Conservation (phyloP, 2,888 invertebrate species). For the Metallyticus violacea region DNA sequence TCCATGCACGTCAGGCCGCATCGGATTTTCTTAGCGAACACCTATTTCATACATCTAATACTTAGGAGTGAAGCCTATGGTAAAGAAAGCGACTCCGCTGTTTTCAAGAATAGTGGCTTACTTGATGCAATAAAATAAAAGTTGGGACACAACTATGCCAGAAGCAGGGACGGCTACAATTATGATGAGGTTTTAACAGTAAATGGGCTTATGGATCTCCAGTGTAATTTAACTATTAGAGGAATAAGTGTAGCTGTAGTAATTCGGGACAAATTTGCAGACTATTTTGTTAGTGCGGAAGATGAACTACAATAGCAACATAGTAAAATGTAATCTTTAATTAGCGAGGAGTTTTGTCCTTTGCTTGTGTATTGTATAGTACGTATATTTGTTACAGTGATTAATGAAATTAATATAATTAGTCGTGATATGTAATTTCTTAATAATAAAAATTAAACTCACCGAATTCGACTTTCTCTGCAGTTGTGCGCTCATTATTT, state of each 20-base stretch:
- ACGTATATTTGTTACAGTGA: too few relatives aligned
- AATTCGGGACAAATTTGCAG: background rate
- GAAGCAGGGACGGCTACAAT: background rate
- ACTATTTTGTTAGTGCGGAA: background rate
- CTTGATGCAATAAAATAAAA: background rate
- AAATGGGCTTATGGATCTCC: background rate
- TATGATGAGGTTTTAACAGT: background rate
- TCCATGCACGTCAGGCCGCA: background rate
- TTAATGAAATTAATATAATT: too few relatives aligned
- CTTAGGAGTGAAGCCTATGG: too few relatives aligned
- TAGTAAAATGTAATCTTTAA: background rate
- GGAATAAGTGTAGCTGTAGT: background rate
- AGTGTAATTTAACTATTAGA: background rate
- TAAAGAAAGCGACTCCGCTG: background rate
- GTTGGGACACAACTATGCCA: background rate
- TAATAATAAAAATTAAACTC: background rate
- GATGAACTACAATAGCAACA: background rate
- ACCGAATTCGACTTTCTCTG: background rate
- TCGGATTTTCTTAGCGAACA: too few relatives aligned
- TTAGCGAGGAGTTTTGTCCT: too few relatives aligned
- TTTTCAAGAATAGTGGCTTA: background rate
- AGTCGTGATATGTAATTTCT: too few relatives aligned
- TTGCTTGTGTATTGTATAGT: too few relatives aligned
- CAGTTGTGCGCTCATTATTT: background rate
- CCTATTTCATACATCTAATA: too few relatives aligned